Evolutionary conservation across 2,797 vertebrate species (phyloP).

Genomic region (Brotogeris chrysoptera): DNA sequence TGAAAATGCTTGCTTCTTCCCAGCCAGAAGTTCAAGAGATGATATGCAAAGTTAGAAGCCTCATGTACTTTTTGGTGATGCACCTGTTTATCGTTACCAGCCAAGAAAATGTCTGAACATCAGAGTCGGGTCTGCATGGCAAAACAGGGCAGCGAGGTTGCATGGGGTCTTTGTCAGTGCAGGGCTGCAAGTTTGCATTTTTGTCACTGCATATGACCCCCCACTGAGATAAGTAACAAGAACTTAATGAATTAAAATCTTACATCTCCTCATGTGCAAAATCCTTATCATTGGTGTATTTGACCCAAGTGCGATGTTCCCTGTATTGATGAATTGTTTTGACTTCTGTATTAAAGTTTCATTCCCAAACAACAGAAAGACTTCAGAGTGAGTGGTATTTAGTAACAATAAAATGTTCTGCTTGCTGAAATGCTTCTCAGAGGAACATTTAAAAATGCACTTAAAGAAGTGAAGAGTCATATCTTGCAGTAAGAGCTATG

Average conservation of each 20-base stretch:
- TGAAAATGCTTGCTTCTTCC: neutral
- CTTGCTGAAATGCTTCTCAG: conserved; percentile 8
- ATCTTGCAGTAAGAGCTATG: conserved; percentile 1
- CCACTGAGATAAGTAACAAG: neutral
- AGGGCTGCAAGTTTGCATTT: neutral
- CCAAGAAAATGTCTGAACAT: neutral
- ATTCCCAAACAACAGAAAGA: conserved; percentile 1
- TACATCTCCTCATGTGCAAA: neutral
- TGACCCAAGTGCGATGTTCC: neutral
- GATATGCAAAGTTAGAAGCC: conserved; percentile 32
- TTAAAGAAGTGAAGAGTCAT: neutral
- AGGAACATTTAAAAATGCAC: conserved; percentile 32
- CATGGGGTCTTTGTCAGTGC: neutral
- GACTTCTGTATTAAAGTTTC: conserved; percentile 38
- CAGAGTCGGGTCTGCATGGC: neutral
- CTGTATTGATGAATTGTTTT: neutral
- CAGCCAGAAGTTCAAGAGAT: conserved; percentile 9
- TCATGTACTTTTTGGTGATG: conserved; percentile 20
- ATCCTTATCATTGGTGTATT: neutral
- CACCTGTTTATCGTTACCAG: neutral
- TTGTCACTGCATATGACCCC: conserved; percentile 25
- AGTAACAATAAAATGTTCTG: conserved; percentile 38
- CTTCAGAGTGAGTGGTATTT: conserved; percentile 16
- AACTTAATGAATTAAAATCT: neutral
- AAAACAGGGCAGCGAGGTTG: neutral